Base-by-base conservation (phyloP, 2,888 invertebrate species). In the Limnephilus rhombicus region DNA sequence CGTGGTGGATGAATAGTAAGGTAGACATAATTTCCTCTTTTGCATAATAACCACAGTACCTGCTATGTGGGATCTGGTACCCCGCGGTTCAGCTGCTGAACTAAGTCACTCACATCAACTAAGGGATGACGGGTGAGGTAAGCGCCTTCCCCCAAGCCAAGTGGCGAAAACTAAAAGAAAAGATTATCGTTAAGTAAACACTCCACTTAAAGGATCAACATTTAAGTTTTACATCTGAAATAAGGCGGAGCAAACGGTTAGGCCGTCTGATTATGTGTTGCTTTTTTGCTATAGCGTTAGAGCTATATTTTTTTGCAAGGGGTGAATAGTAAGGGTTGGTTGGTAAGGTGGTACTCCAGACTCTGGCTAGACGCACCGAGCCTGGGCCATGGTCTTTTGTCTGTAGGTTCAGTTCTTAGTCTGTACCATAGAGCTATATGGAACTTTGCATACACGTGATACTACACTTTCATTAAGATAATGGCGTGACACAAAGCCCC, bases 391-490 rank as follows among this genome's bases (percentile, higher is more conserved):
- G 83, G 37, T 37, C 83, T 41, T 37, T 83, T 83, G 83, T 83
- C 37, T 83, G 83, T 15, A 83, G 83, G 37, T 31, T 34, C 83
- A 34, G 37, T 83, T 83, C 37, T 83, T 24, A 11, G 24, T 41
- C 24, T 34, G 37, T 37, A 37, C 83, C 37, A 3, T 37, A n/a
- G 24, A 34, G 7, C 37, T 83, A 83, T 45, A 13, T 24, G 83
- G 83, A 24, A 68, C n/a, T 24, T 68, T 68, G 24, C 68, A 68
- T 68, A 68, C 24, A 68, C 68, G 68, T 68, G 68, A 37, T 34
- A 83, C 34, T 83, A 83, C 37, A 83, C 83, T 83, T 41, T 37
- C 83, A 83, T 83, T 83, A 83, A 24, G 83, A 83, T 83, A 83
- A 83, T 83, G 34, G 83, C 24, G 18, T 11, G 37, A 41, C n/a